These are phyloP conservation scores for Clarias pachynema DNA, from an alignment of 2,797 vertebrate species.

Conservation along the genomic window DNA sequence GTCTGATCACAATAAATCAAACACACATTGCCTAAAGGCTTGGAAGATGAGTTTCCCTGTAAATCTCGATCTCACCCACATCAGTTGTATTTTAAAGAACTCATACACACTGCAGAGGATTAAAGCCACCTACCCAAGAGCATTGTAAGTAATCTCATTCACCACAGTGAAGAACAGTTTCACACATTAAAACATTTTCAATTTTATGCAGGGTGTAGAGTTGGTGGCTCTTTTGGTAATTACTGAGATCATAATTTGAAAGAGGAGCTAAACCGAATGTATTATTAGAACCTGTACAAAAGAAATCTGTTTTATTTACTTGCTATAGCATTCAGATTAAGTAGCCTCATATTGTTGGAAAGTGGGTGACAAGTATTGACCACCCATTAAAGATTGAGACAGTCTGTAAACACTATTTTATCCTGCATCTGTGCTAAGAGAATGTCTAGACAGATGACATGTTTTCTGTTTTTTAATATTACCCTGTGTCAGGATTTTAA, in stretches of 20 bases:
- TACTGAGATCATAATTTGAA: background rate
- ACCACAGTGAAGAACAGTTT: conserved; percentile 2
- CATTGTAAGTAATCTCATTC: conserved; percentile 12
- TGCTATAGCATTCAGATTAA: background rate
- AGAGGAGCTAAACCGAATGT: background rate
- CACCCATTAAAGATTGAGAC: background rate
- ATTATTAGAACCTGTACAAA: background rate
- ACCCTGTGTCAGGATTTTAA: background rate
- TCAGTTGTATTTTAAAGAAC: conserved; percentile 6
- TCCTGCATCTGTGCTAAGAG: background rate
- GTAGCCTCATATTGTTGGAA: background rate
- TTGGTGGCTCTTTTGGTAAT: conserved; percentile 5
- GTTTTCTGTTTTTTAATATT: background rate
- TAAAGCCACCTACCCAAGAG: background rate
- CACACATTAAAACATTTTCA: background rate
- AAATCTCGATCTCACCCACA: background rate
- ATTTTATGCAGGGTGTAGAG: background rate
- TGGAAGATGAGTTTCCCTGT: background rate
- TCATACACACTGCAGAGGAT: background rate
- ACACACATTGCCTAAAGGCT: background rate
- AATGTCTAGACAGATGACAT: background rate
- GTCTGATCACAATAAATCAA: background rate
- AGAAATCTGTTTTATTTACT: background rate
- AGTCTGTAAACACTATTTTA: background rate
- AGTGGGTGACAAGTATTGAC: background rate